A percentile compares a stretch with the other conserved stretches of the same genome.
Conservation (phyloP, 2,888 invertebrate species). For the Cartodere bifasciata region DNA sequence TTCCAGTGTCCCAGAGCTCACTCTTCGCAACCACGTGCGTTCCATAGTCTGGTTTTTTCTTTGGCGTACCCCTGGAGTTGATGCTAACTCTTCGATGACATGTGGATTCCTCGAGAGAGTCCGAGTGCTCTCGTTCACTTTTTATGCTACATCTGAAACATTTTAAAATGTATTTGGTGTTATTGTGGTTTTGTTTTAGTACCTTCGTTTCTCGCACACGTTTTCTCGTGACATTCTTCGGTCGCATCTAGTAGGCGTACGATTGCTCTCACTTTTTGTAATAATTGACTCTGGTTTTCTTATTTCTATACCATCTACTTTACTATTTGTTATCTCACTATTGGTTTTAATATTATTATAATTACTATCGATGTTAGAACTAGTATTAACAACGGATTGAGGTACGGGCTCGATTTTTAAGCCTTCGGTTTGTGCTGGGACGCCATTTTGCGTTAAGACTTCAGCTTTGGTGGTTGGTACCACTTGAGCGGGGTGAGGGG, state of each 20-base stretch:
- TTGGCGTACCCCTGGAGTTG: constrained; percentile 29
- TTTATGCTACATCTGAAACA: constrained; percentile 18
- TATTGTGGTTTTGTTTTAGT: neutral
- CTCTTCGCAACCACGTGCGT: constrained; percentile 35
- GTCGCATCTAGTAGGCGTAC: constrained; percentile 16
- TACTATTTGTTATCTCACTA: no score
- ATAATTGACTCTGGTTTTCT: no score
- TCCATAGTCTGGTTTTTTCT: constrained; percentile 36
- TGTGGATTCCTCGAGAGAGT: constrained; percentile 14
- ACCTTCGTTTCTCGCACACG: constrained; percentile 12
- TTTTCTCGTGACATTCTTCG: constrained; percentile 15
- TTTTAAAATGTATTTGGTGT: constrained; percentile 2
- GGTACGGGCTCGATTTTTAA: no score
- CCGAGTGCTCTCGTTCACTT: constrained; percentile 23
- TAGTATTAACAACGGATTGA: no score
- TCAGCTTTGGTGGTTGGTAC: no score
- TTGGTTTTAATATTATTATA: no score
- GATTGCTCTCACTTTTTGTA: constrained; percentile 1
- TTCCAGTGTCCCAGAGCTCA: constrained; percentile 36
- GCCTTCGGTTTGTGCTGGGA: no score
- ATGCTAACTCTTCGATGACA: constrained; percentile 27
- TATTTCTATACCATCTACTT: no score
- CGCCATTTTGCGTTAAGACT: no score
- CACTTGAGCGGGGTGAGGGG: no score
- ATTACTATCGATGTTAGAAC: no score